Evolutionary conservation across 2,797 vertebrate genomes (phyloP), one percentile per base, ranked within the genome.

Genomic region (Epinephelus coioides): DNA sequence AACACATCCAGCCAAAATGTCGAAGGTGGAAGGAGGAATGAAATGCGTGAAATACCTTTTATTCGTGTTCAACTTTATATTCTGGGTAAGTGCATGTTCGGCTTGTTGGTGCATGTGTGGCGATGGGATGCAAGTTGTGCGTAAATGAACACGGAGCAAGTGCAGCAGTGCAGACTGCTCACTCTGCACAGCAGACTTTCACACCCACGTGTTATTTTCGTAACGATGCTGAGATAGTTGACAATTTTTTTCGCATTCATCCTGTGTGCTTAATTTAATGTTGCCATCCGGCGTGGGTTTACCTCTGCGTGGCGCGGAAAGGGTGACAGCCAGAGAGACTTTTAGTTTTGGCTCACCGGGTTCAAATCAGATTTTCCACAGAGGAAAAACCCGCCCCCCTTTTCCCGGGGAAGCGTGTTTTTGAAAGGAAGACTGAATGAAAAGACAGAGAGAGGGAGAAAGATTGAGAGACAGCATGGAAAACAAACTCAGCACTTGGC

Each of bases 21-120:
- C 97, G 84, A 96, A 96, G 87, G 96, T 96, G 81, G 96, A 95
- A 93, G 96, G 96, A 81, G 96, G 95, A 82, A 97, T 98, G 96
- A 97, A 96, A 84, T 98, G 97, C 69, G 93, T 98, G 75, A 99
- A 98, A 92, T 97, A 97, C 87, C 96, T 98, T 86, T 94, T 99
- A 76, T 97, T 98, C 89, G 92, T 97, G 63, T 98, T 98, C 96
- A 99, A 98, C 95, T 97, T 98, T 87, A 96, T 96, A 67, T 98
- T 98, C 95, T 98, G 97, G 98, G 98, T 99, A 94, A 98, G 97
- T 95, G 78, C 50, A 13, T 19, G 66, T 76, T 64, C 2, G 5
- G 3, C 23, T 15, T 34, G 38, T 15, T 34, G 12, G 21, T 40
- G 66, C 30, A 8, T 61, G 62, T 34, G 56, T 18, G 54, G 5